These are phyloP conservation scores for Hofmannophila pseudospretella DNA, from an alignment of 2,888 invertebrate species.

Conservation along the genomic window DNA sequence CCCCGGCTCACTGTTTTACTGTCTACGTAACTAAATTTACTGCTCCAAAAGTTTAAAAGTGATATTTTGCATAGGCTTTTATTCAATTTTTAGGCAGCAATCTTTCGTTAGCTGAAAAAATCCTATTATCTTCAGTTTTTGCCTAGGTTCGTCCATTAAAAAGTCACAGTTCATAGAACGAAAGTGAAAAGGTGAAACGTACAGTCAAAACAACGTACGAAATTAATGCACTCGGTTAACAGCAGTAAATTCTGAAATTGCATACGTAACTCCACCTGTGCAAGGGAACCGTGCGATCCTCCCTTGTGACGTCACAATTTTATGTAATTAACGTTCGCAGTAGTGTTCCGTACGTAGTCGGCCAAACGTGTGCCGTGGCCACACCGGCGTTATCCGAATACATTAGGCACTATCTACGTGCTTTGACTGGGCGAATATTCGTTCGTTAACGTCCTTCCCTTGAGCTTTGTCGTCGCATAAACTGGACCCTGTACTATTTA, in stretches of 20 bases:
- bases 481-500: conserved; percentile 11
- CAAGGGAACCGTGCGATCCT: conserved; percentile 33
- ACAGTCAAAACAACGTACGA: conserved; percentile 7
- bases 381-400: conserved; percentile 50
- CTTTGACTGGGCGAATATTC: conserved; percentile 42
- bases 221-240: conserved; percentile 26
- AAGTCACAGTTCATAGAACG: neutral
- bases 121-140: too few relatives aligned
- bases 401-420: conserved; percentile 53
- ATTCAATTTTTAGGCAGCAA: conserved; percentile 1
- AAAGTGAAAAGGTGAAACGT: neutral
- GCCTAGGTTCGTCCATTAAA: too few relatives aligned
- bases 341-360: conserved; percentile 15
- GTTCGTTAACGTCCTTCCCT: conserved; percentile 41
- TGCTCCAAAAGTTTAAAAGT: conserved; percentile 22
- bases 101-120: neutral
- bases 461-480: conserved; percentile 31
- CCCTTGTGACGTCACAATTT: conserved; percentile 59
- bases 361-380: conserved; percentile 26
- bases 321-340: conserved; percentile 58
- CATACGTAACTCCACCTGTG: conserved; percentile 45
- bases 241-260: conserved; percentile 40
- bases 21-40: conserved; percentile 19
- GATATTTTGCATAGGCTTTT: conserved; percentile 14
- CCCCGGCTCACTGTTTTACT: conserved; percentile 9